A percentile compares a stretch with the other conserved stretches of the same genome.
Evolutionary conservation across 2,113 vertebrate species (phyloP).

Genomic region (Henicopernis longicauda): DNA sequence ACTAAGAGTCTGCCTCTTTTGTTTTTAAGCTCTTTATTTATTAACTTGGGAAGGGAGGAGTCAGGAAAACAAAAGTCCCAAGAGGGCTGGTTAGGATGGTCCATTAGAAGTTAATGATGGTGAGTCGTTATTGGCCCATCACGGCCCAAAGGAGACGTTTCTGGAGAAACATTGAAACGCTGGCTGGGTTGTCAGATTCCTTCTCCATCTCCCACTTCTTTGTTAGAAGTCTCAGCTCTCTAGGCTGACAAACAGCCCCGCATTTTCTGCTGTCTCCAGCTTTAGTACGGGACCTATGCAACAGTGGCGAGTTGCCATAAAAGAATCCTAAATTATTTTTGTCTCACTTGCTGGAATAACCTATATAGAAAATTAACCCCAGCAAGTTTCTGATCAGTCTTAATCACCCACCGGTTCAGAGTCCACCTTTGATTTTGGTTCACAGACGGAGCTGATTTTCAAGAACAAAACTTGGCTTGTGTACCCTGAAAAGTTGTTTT

Average conservation of each 20-base stretch:
- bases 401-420: not conserved
- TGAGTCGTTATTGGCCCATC: conserved; percentile 38
- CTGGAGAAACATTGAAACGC: not conserved
- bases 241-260: not conserved
- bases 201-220: not conserved
- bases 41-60: conserved; percentile 42
- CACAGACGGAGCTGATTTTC: conserved; percentile 1
- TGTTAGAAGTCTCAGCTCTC: not conserved
- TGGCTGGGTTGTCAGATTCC: not conserved
- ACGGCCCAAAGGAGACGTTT: not conserved
- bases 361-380: not conserved
- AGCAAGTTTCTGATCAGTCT: not conserved
- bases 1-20: conserved; percentile 45
- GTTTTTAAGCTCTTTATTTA: conserved; percentile 50
- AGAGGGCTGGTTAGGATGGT: not conserved
- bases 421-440: not conserved
- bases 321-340: not conserved
- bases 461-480: not conserved
- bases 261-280: not conserved
- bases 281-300: not conserved
- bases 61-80: conserved; percentile 14
- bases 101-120: conserved; percentile 34
- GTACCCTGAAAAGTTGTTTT: not conserved
- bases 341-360: not conserved
- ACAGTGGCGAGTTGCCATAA: not conserved